Base-by-base conservation (phyloP, 2,888 invertebrate species). In the Caenorhabditis sp. region DNA sequence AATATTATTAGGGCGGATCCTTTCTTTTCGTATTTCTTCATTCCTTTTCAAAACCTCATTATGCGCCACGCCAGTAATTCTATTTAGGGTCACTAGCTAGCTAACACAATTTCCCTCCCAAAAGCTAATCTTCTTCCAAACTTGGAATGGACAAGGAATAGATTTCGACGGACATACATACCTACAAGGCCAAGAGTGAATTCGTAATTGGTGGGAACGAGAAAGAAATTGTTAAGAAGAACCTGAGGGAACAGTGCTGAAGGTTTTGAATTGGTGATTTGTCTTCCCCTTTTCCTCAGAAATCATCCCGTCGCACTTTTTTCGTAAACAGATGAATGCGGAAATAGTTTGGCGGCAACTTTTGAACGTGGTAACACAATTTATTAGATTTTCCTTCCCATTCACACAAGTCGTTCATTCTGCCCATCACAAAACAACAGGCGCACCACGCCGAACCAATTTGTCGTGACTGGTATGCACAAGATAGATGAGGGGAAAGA, bases 391-490 rank as follows among this genome's bases (percentile, higher is more conserved):
- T 44, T 26, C 32, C 22, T 50, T 61, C 47, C 32, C 40, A 40
- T 40, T 13, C 40, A 61, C 35, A 53, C 51, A 24, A 50, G 20
- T 64, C 62, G 24, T 50, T 47, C 40, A 26, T 53, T 24, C 51
- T 22, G 22, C 8, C 15, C 1, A 15, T 24, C 67, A n/a, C 53
- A 67, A 76, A 76, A 79, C 79, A 79, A 79, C 79, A 79, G 78
- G 70, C 78, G 78, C 78, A 20, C 40, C 55, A 32, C 56, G 15
- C 35, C 6, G 24, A 67, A 44, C 80, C 81, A 81, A 81, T 81
- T 81, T 81, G 81, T 81, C 81, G 80, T 58, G 35, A 56, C 69
- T 76, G 64, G 64, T 81, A 81, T 71, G 81, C 81, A 67, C 76
- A 81, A 81, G 76, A 81, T 71, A 61, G 71, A 81, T 69, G 76